Percentiles rank a stretch among this genome's conserved stretches.
phyloP scores from a whole-genome alignment of 2,888 invertebrate species.

The Platycnemis pennipes region DNA sequence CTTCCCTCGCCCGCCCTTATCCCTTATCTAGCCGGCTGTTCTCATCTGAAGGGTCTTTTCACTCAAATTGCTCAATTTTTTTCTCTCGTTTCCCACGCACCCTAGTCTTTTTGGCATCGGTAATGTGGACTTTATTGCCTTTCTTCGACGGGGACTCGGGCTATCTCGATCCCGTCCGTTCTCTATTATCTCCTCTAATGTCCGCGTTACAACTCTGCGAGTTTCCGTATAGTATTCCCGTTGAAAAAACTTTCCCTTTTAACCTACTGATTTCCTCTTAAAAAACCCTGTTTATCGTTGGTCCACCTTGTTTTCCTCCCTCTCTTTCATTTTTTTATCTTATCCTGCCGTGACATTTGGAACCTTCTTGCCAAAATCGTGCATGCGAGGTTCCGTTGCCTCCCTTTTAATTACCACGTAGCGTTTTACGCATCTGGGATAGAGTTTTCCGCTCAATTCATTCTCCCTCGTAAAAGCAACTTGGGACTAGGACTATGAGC shows the following conservation, averaged over 20 bases:
- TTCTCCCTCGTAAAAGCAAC: not conserved
- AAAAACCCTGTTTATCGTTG: not conserved
- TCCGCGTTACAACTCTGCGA: not conserved
- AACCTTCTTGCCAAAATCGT: not conserved
- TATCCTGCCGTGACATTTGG: not conserved
- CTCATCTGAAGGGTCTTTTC: not conserved
- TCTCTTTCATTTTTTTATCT: not conserved
- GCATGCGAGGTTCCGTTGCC: not conserved
- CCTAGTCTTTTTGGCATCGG: not conserved
- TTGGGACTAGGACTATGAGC: too few species aligned
- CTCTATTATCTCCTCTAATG: not conserved
- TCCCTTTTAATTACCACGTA: not conserved
- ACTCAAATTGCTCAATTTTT: not conserved
- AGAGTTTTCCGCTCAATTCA: not conserved
- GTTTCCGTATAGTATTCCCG: not conserved
- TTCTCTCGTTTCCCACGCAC: not conserved
- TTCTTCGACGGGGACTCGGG: not conserved
- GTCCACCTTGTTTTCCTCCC: not conserved
- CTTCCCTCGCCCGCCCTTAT: not conserved
- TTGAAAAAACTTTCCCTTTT: not conserved
- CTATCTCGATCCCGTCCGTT: not conserved
- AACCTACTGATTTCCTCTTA: not conserved
- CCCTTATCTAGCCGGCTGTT: not conserved
- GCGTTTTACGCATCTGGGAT: not conserved
- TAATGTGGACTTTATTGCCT: conserved; percentile 22